Evolutionary conservation across 2,113 vertebrate genomes (phyloP), one percentile per base, ranked within the genome.

Genomic region (Camelus dromedarius): DNA sequence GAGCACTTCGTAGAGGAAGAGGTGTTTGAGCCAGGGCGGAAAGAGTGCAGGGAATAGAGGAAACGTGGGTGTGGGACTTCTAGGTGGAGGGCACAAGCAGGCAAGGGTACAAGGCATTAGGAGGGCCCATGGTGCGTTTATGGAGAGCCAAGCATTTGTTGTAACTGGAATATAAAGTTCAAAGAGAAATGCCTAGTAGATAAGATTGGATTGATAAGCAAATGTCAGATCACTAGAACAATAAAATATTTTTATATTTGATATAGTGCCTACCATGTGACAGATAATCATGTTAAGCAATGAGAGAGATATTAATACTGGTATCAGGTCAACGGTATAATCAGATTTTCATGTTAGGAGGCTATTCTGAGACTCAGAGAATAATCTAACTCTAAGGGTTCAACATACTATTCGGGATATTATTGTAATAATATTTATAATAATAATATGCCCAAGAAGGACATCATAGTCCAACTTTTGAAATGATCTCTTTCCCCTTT

Each of bases 51-150:
- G 38, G 22, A 77, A 24, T 0, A 35, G 50, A 69, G 8, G 5
- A 89, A 83, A 70, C 11, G 15, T 67, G 16, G 5, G 15, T 76
- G 30, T 62, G 50, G 24, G 32, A 35, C 84, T 67, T 92, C 4
- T 48, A 56, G 50, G 42, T 70, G 14, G 24, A 93, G 75, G 72
- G 35, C 3, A 26, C 11, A n/a, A 30, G 32, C 48, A 77, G 32
- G 6, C 4, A 91, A 67, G 79, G 13, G 26, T 11, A 2, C 7
- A 26, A 81, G 5, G 14, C 13, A 26, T 35, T 18, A 7, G 0
- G 0, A 32, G 30, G 26, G 5, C 4, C 54, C 7, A 5, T 0
- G 1, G 15, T 24, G 6, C 11, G 5, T 11, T 18, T 76, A 24
- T 50, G 20, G 13, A 69, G 3, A 15, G 60, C 14, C 1, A 42